These are phyloP conservation scores for Gambusia affinis DNA, from an alignment of 2,113 vertebrate genomes.

Conservation along the genomic window DNA sequence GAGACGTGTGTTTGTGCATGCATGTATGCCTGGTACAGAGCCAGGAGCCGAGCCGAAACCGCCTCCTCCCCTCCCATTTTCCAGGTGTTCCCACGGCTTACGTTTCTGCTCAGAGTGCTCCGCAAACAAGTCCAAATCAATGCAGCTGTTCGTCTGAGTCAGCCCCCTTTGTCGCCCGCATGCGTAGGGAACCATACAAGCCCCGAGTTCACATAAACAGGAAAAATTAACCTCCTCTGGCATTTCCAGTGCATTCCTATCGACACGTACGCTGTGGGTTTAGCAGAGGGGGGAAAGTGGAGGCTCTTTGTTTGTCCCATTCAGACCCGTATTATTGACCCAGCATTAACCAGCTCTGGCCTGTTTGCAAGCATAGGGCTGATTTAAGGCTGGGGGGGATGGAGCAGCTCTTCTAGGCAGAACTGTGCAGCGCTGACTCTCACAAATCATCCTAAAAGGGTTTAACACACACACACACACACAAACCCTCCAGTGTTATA, in stretches of 20 bases:
- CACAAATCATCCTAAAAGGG: conserved; percentile 77
- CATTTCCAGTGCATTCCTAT: conserved; percentile 44
- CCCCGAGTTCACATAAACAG: conserved; percentile 29
- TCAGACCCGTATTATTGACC: conserved; percentile 61
- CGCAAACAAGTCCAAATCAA: conserved; percentile 74
- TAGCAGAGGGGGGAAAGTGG: conserved; percentile 39
- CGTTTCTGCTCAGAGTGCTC: conserved; percentile 73
- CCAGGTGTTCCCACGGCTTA: conserved; percentile 79
- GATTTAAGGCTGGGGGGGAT: conserved; percentile 48
- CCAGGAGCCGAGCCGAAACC: conserved; percentile 68
- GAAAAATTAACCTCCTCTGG: conserved; percentile 53
- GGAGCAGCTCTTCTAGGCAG: conserved; percentile 53
- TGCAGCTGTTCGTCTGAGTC: conserved; percentile 65
- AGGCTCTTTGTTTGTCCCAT: conserved; percentile 41
- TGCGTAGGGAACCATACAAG: conserved; percentile 11
- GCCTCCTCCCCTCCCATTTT: conserved; percentile 63
- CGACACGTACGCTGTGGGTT: conserved; percentile 48
- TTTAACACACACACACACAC: conserved; percentile 59
- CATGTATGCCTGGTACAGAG: conserved; percentile 54
- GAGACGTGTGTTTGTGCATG: conserved; percentile 24
- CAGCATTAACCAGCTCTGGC: conserved; percentile 65
- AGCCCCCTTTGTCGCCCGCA: neutral
- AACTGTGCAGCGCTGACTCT: conserved; percentile 60
- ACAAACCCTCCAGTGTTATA: conserved; percentile 62
- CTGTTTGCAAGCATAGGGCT: conserved; percentile 53